These are phyloP conservation scores for Oasisia sp. DNA, from an alignment of 2,888 invertebrate species.

Conservation along the genomic window DNA sequence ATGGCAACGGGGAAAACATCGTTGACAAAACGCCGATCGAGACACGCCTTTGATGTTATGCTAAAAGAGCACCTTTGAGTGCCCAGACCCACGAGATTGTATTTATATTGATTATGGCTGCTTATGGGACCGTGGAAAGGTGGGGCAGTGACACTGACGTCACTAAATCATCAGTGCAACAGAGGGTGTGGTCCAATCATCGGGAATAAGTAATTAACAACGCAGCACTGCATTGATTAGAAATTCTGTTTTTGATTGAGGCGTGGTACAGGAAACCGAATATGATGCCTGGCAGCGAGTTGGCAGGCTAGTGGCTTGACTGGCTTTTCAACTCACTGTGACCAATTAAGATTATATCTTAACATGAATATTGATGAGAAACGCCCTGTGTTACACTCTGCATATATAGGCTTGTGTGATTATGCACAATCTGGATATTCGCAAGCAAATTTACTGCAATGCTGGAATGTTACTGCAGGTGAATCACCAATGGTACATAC, in stretches of 20 bases:
- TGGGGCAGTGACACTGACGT: background rate
- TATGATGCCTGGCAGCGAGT: background rate
- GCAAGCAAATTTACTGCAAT: no score
- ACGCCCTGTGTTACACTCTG: background rate
- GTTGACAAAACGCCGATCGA: background rate
- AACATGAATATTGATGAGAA: background rate
- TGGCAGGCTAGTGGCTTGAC: background rate
- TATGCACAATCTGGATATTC: background rate
- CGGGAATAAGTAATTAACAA: background rate
- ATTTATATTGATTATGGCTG: background rate
- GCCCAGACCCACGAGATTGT: background rate
- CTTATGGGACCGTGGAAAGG: background rate
- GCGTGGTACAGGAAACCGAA: background rate
- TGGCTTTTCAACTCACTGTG: background rate
- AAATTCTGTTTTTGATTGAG: slow-evolving; percentile 3
- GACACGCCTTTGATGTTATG: background rate
- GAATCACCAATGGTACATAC: no score
- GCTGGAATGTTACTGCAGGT: no score
- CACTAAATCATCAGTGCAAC: background rate
- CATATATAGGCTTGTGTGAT: background rate
- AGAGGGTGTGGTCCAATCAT: background rate
- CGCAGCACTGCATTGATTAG: background rate
- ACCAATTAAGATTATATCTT: background rate
- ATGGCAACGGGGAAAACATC: background rate
- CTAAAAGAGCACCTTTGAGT: background rate